phyloP scores from a whole-genome alignment of 2,888 invertebrate species.

The Neoaliturus tenellus region DNA sequence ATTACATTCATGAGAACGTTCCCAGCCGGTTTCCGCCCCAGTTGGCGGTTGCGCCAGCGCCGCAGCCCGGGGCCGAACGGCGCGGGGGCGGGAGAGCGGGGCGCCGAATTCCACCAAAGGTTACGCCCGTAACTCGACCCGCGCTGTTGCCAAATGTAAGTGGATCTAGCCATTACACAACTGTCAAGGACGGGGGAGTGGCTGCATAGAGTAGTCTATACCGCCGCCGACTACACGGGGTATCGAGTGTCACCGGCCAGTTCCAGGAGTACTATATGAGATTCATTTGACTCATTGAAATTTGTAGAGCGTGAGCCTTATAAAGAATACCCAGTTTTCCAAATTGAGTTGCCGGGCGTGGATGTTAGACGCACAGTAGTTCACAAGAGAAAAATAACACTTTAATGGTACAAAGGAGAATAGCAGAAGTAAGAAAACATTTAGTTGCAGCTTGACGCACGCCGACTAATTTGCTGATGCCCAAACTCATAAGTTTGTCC shows the following conservation, averaged over 20 bases:
- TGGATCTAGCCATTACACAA: constrained; percentile 13
- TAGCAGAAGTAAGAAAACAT: no score
- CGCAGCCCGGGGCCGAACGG: background rate
- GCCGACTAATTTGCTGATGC: no score
- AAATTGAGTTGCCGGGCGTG: no score
- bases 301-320: no score
- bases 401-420: no score
- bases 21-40: constrained; percentile 12
- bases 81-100: background rate
- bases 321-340: no score
- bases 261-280: background rate
- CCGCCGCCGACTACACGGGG: background rate
- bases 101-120: constrained; percentile 39
- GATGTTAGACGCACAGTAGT: no score
- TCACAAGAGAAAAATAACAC: no score
- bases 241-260: background rate
- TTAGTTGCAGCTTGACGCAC: no score
- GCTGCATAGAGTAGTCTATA: constrained; percentile 1
- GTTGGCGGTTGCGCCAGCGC: background rate
- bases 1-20: constrained; percentile 22
- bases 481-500: no score
- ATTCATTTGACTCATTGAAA: background rate
- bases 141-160: constrained; percentile 35
- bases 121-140: constrained; percentile 33
- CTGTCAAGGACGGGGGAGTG: background rate